These are phyloP conservation scores for Diphyllodes magnificus DNA, from an alignment of 2,113 vertebrate species.

Conservation along the genomic window DNA sequence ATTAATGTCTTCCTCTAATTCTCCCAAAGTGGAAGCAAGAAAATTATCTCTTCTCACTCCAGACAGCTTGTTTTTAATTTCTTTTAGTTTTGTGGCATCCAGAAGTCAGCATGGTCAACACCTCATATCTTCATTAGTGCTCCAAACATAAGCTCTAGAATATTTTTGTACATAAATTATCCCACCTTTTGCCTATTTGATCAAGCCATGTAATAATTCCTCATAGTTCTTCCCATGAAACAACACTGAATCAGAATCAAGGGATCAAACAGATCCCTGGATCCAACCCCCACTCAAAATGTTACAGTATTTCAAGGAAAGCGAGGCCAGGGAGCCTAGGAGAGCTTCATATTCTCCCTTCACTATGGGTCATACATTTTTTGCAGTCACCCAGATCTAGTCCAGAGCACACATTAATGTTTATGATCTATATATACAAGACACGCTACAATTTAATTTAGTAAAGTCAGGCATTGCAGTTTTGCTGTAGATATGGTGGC, in stretches of 20 bases:
- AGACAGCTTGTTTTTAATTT: background rate
- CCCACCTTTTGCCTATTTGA: background rate
- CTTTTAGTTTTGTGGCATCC: background rate
- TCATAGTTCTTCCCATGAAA: background rate
- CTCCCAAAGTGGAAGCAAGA: background rate
- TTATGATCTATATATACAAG: background rate
- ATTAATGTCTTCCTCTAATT: background rate
- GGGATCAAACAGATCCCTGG: background rate
- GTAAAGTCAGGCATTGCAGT: background rate
- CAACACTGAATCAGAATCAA: background rate
- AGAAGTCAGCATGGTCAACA: background rate
- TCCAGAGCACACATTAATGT: background rate
- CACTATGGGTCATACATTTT: background rate
- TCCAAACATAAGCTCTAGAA: background rate
- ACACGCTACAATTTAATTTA: background rate
- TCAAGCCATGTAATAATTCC: background rate
- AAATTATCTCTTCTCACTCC: background rate
- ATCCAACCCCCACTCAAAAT: background rate
- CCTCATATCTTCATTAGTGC: background rate
- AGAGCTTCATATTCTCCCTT: background rate
- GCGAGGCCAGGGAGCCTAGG: background rate
- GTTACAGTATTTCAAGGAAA: background rate
- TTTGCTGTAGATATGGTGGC: background rate
- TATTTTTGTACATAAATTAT: background rate
- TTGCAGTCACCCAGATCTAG: background rate